Conservation (phyloP, 2,797 vertebrate genomes). For the Chloroceryle inda region DNA sequence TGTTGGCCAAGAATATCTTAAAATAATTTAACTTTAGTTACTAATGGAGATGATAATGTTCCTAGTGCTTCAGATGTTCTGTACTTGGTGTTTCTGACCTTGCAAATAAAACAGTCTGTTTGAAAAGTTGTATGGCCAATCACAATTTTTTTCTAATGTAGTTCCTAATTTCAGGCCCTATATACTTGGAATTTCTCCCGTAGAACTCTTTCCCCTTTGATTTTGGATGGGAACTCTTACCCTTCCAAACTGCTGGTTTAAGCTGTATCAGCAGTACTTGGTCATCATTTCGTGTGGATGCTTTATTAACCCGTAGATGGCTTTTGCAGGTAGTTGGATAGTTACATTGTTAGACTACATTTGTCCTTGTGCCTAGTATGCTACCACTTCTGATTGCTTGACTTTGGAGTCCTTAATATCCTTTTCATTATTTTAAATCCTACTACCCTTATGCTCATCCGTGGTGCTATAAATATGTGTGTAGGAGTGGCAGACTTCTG, state of each 20-base stretch:
- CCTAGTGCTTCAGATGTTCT: neutral
- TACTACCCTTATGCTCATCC: conserved; percentile 15
- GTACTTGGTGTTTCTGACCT: conserved; percentile 17
- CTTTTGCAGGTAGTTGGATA: neutral
- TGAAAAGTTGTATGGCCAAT: neutral
- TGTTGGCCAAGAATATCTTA: neutral
- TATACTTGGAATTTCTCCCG: neutral
- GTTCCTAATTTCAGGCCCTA: neutral
- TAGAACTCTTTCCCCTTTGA: neutral
- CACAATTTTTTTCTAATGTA: neutral
- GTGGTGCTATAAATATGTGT: conserved; percentile 43
- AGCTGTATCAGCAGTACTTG: neutral
- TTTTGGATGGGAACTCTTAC: neutral
- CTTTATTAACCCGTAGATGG: neutral
- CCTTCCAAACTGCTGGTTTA: neutral
- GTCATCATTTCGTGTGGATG: neutral
- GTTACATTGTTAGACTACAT: neutral
- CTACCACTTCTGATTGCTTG: neutral
- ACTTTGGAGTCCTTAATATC: conserved; percentile 38
- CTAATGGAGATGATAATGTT: neutral
- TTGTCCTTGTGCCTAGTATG: neutral
- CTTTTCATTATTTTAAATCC: neutral
- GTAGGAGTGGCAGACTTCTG: conserved; percentile 66
- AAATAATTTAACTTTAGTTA: neutral
- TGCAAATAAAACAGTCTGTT: neutral